Evolutionary conservation across 2,888 invertebrate species (phyloP).

Genomic region (Nezara viridula): DNA sequence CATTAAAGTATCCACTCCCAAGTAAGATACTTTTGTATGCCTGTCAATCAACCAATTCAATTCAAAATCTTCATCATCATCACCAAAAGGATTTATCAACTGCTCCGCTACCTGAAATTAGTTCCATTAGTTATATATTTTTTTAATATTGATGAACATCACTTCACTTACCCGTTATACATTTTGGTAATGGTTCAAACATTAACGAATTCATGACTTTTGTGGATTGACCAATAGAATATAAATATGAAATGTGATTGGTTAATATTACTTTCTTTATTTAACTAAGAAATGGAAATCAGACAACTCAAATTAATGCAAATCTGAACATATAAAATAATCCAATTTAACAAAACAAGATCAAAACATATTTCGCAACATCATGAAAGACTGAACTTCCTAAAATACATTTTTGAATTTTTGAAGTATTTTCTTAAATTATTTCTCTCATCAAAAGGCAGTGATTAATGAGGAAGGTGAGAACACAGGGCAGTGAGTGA

Average conservation of each 20-base stretch:
- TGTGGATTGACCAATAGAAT: background rate
- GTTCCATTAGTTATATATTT: background rate
- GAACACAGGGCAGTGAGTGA: too few relatives aligned
- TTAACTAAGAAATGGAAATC: background rate
- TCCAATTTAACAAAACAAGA: too few relatives aligned
- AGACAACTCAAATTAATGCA: background rate
- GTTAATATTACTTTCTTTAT: background rate
- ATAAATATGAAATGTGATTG: background rate
- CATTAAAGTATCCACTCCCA: constrained; percentile 73
- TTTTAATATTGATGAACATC: constrained; percentile 48
- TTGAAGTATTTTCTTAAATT: too few relatives aligned
- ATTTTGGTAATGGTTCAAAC: background rate
- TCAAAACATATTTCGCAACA: too few relatives aligned
- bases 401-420: too few relatives aligned
- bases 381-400: too few relatives aligned
- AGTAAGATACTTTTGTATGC: constrained; percentile 74
- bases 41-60: constrained; percentile 76
- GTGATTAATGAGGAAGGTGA: too few relatives aligned
- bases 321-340: too few relatives aligned
- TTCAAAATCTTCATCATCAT: constrained; percentile 77
- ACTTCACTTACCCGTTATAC: background rate
- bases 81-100: constrained; percentile 77
- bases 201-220: background rate
- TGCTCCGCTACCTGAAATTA: constrained; percentile 73
- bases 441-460: too few relatives aligned